Base-by-base conservation (phyloP, 2,113 vertebrate species). In the Thomomys bottae region DNA sequence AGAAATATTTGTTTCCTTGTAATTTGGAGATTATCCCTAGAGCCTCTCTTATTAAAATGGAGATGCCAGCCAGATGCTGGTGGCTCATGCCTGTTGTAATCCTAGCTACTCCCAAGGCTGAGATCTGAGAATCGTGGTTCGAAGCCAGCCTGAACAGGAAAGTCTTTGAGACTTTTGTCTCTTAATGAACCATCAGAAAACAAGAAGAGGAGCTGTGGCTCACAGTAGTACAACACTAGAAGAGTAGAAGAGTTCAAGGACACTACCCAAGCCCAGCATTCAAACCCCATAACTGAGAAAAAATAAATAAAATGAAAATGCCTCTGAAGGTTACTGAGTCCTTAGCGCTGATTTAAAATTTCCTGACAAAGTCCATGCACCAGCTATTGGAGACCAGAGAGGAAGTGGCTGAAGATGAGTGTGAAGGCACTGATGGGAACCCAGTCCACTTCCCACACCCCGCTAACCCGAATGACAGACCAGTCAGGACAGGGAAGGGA, bases 41-140 rank as follows among this genome's bases (percentile, higher is more conserved):
- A 82, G 28, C 26, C 6, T 66, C 4, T 42, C 7, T 88, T 78
- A 68, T 63, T 93, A 83, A 89, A 88, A 91, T 42, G 12, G n/a
- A 85, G 76, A 80, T 76, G 26, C 23, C 32, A 49, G 45, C 45
- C 14, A 12, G 45, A 12, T 12, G 14, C 45, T 49, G 45, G 45
- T 49, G 45, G 45, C 45, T 49, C 45, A 49, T 12, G 45, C 14
- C 45, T 49, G 45, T 49, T 12, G n/a, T n/a, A n/a, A 49, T 12
- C 45, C 45, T 49, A 49, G 45, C 8, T 49, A 49, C 45, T 49
- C 45, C 9, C 9, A 12, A 49, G 14, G 45, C 45, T 49, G 9
- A 49, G 15, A 54, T 54, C 49, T 54, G 49, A 14, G 15, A 15
- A 54, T 54, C 14, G 49, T 54, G 49, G 49, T 54, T 54, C 15